A percentile compares a stretch with the other conserved stretches of the same genome.
Evolutionary conservation across 2,888 invertebrate genomes (phyloP).

Genomic region (Lithophane leautieri): DNA sequence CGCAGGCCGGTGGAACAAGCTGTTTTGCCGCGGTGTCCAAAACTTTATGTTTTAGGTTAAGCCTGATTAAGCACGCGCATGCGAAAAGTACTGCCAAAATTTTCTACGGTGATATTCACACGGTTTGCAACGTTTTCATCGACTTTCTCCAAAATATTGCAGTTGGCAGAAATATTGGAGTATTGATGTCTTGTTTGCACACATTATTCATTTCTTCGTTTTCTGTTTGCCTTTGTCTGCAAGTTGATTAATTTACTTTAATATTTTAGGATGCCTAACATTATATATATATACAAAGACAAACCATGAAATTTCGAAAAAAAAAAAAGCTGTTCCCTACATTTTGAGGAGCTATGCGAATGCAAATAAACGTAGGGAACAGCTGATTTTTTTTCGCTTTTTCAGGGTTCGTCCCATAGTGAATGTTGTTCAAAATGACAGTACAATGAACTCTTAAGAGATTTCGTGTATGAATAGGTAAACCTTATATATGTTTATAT

Average conservation of each 20-base stretch:
- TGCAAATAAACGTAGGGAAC: no score
- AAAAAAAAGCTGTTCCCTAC: no score
- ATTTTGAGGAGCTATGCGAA: no score
- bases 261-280: neutral
- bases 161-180: slow-evolving; percentile 47
- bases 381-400: no score
- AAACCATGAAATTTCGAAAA: no score
- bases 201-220: neutral
- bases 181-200: slow-evolving; percentile 8
- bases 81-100: slow-evolving; percentile 78
- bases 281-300: no score
- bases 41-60: slow-evolving; percentile 68
- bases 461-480: no score
- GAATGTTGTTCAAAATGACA: no score
- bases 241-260: neutral
- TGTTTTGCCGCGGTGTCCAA: slow-evolving; percentile 66
- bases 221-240: neutral
- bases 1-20: slow-evolving; percentile 57
- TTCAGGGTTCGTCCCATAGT: no score
- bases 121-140: slow-evolving; percentile 83
- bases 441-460: no score
- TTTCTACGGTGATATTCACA: slow-evolving; percentile 62
- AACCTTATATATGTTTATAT: no score
- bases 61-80: slow-evolving; percentile 73
- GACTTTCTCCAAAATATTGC: slow-evolving; percentile 74